phyloP scores from a whole-genome alignment of 2,888 invertebrate species.

The Megaustenia siamemsis region DNA sequence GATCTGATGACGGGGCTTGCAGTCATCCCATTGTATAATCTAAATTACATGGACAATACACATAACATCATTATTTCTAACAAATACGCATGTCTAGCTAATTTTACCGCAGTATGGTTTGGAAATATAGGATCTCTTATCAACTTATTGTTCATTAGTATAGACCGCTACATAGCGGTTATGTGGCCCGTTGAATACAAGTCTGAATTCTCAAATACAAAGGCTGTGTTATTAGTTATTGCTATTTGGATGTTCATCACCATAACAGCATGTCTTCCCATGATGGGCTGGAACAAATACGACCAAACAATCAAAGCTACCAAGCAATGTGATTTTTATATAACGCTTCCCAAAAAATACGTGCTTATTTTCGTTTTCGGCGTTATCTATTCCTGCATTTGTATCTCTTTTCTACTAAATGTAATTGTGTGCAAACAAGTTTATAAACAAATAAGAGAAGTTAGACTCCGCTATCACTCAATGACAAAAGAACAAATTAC shows the following conservation, averaged over 20 bases:
- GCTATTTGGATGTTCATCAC: not conserved
- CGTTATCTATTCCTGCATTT: not conserved
- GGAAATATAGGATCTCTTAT: not conserved
- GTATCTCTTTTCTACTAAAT: not conserved
- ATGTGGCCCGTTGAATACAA: not conserved
- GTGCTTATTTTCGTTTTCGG: not conserved
- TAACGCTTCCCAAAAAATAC: not conserved
- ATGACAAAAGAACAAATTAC: not conserved
- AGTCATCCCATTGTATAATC: slow-evolving; percentile 51
- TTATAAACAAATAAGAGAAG: not conserved
- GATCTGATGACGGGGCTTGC: slow-evolving; percentile 61
- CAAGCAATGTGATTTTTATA: slow-evolving; percentile 12
- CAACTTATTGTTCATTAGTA: not conserved
- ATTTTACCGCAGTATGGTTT: not conserved
- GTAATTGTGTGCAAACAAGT: not conserved
- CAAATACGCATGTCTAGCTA: slow-evolving; percentile 12
- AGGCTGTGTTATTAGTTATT: not conserved
- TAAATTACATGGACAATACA: not conserved
- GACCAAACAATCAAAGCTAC: not conserved
- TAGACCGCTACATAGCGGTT: slow-evolving; percentile 37
- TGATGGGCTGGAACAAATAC: slow-evolving; percentile 37
- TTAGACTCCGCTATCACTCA: not conserved
- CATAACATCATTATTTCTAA: not conserved
- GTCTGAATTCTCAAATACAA: not conserved
- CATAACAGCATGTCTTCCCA: not conserved